phyloP scores from a whole-genome alignment of 1,140 invertebrate species.

The Orchestia grillus region DNA sequence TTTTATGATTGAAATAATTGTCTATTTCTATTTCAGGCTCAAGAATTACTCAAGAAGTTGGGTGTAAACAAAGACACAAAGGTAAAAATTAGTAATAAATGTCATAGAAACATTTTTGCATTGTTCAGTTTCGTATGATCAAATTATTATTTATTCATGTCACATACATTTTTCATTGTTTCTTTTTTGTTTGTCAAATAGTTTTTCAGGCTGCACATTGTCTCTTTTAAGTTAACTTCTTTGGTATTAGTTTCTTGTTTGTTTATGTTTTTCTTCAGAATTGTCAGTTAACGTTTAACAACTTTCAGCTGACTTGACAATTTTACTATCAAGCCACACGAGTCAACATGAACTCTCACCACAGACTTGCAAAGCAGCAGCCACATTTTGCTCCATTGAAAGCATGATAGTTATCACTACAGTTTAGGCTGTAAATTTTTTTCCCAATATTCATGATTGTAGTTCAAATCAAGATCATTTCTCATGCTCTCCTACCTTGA shows the following conservation, averaged over 20 bases:
- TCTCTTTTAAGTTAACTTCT: background rate
- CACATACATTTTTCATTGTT: background rate
- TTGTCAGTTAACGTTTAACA: background rate
- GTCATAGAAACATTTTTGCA: background rate
- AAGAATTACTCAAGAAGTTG: conserved; percentile 62
- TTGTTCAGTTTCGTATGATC: background rate
- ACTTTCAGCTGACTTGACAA: background rate
- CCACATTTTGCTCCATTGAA: too few relatives aligned
- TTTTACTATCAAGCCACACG: too few relatives aligned
- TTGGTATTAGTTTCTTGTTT: background rate
- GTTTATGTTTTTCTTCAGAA: background rate
- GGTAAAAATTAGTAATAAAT: conserved; percentile 30
- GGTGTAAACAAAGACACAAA: conserved; percentile 60
- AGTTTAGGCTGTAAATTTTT: too few relatives aligned
- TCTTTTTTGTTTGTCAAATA: background rate
- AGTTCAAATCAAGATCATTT: too few relatives aligned
- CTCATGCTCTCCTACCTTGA: too few relatives aligned
- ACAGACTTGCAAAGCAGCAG: too few relatives aligned
- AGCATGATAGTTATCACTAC: too few relatives aligned
- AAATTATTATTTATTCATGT: background rate
- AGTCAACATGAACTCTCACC: too few relatives aligned
- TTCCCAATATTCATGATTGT: too few relatives aligned
- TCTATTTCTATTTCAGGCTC: conserved; percentile 59
- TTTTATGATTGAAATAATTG: background rate
- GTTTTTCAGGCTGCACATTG: background rate